These are phyloP conservation scores for Bibio marci DNA, from an alignment of 2,888 invertebrate species.

Conservation along the genomic window DNA sequence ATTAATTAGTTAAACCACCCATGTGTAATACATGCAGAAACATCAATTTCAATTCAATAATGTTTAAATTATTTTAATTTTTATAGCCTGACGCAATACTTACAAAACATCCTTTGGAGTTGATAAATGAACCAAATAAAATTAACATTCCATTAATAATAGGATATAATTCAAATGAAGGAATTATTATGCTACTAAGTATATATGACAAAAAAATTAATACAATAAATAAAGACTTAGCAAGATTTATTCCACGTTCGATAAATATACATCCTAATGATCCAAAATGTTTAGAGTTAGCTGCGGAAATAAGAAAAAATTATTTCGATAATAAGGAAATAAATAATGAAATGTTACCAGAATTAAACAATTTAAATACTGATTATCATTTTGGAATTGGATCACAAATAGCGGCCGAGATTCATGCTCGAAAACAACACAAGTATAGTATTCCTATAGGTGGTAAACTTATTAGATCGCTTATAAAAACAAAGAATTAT, in stretches of 20 bases:
- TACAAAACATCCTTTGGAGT: slow-evolving; percentile 25
- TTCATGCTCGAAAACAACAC: slow-evolving; percentile 16
- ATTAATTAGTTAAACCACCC: no score
- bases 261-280: slow-evolving; percentile 11
- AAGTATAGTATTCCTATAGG: slow-evolving; percentile 5
- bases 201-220: slow-evolving; percentile 17
- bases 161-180: slow-evolving; percentile 38
- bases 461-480: no score
- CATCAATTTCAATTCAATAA: no score
- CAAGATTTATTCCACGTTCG: slow-evolving; percentile 19
- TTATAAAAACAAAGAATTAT: no score
- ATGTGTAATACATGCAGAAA: no score
- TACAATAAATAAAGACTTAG: slow-evolving; percentile 17
- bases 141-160: slow-evolving; percentile 32
- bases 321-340: slow-evolving; percentile 31
- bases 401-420: slow-evolving; percentile 17
- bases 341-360: slow-evolving; percentile 25
- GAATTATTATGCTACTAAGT: slow-evolving; percentile 23
- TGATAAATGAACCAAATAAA: slow-evolving; percentile 23
- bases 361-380: slow-evolving; percentile 31
- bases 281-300: slow-evolving; percentile 12
- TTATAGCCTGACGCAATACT: slow-evolving; percentile 16
- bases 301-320: slow-evolving; percentile 19
- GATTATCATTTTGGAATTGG: slow-evolving; percentile 28
- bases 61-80: not conserved